Evolutionary conservation across 2,113 vertebrate species (phyloP).

Genomic region (Gnathonemus echidnorhynchus): DNA sequence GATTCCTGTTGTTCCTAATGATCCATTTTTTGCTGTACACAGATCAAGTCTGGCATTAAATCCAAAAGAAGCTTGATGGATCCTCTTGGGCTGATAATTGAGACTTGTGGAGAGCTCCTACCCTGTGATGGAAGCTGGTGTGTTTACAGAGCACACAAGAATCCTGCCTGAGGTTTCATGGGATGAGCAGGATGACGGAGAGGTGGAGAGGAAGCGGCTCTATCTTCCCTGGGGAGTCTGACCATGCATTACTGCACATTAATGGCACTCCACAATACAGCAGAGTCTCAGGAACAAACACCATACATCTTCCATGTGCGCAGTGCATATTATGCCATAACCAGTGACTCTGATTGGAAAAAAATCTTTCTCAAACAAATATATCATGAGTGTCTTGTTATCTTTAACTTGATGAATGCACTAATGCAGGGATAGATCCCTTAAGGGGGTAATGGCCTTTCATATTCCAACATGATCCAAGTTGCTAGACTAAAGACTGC

Average conservation of each 20-base stretch:
- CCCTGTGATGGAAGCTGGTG: background rate
- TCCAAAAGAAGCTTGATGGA: background rate
- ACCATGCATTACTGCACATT: constrained; percentile 33
- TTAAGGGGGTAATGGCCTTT: background rate
- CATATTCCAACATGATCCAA: background rate
- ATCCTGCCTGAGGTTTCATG: background rate
- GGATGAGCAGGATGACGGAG: background rate
- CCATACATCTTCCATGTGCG: background rate
- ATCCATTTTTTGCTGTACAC: background rate
- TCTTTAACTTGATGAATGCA: background rate
- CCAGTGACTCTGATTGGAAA: background rate
- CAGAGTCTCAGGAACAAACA: background rate
- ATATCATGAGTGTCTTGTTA: background rate
- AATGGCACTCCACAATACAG: background rate
- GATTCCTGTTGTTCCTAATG: background rate
- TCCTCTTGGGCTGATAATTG: background rate
- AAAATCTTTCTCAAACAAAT: background rate
- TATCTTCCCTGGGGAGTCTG: constrained; percentile 34
- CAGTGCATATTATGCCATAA: background rate
- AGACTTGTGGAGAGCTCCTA: background rate
- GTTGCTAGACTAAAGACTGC: background rate
- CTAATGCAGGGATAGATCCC: background rate
- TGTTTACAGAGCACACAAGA: background rate
- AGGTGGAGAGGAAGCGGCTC: constrained; percentile 5
- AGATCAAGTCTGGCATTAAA: background rate